Base-by-base conservation (phyloP, 2,888 invertebrate species). In the Conomelus anceps region DNA sequence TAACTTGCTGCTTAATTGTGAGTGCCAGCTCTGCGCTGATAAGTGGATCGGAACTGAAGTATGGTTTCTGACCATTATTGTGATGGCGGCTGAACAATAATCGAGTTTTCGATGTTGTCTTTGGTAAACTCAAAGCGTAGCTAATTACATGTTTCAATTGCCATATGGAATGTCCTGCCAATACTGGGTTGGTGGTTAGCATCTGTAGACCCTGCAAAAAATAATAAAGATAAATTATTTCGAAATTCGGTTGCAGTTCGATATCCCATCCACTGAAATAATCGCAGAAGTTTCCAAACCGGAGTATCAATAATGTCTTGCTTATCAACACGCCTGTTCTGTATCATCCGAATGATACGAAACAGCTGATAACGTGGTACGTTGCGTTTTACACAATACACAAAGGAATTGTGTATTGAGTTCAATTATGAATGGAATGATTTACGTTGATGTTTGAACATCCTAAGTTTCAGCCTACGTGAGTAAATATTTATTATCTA, bases 121-220 rank as follows among this genome's bases (percentile, higher is more conserved):
- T 63, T n/a, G n/a, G 63, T 63, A 63, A n/a, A 63, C 88, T 84
- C 4, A 88, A 20, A 13, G 90, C 63, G 63, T 63, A 63, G 63
- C n/a, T 94, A 1, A 95, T 94, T 4, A 95, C 94, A 0, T 96
- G 94, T 92, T 97, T 97, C 86, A 97, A 94, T 93, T 97, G 97
- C 97, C 97, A 97, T 22, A 96, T 94, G 92, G 96, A 95, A 92
- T 94, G 93, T 0, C 94, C 93, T 3, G 93, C 94, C 0, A 96
- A 95, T 22, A 94, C 93, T 3, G 63, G 63, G n/a, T 63, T 63
- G 63, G 63, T 63, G 1, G n/a, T 63, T 3, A 63, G 63, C 63
- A n/a, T 0, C 13, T 63, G 63, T 6, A 63, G 20, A n/a, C 63
- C 63, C 63, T 63, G 63, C 1, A 63, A 63, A 3, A 3, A 63